Base-by-base conservation (phyloP, 92 coral and sea anemone genomes). In the Blastomussa wellsi region DNA sequence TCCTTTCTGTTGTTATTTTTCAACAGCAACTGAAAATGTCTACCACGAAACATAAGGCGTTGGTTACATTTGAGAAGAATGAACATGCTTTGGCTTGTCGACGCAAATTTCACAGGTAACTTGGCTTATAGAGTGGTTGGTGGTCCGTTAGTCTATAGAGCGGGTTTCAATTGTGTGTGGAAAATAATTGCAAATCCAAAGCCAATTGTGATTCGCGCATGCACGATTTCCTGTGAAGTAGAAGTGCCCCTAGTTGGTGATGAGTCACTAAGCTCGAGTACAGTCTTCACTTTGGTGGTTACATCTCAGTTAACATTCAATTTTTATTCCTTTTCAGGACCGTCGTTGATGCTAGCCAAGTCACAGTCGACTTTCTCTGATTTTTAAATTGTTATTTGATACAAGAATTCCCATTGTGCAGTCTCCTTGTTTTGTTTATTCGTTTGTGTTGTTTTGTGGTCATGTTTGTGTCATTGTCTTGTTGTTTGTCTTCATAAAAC, bases 41-140 rank as follows among this genome's bases (percentile, higher is more conserved):
- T 26, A 96, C 98, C 44, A 96, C 99, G 33, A 96, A 96, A 64
- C 99, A 96, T 90, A 96, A 96, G 79, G 99, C 99, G 38, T 86
- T 96, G 84, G 99, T 96, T 36, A 96, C 99, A 20, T 96, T 96
- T 90, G 99, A 96, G 83, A 96, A 96, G 88, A 93, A 96, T 79
- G 99, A 96, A 74, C 98, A 96, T 85, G 99, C 99, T 8, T 77
- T 96, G 88, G 99, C 98, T 79, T 96, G 99, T 84, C 95, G 99
- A n/a, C 98, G 99, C 55, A 96, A 96, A 76, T 94, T 94, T 81
- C 99, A 96, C 97, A 95, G 99, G 99, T 96, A 88, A 70, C 57
- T 22, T 42, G 33, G 15, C 62, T 74, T n/a, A 11, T n/a, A 51
- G 13, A 26, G 11, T 51, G 57, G 22, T 17, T 51, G 1, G 7